A percentile compares a stretch with the other conserved stretches of the same genome.
These are phyloP conservation scores for Napeogenes inachia DNA, from an alignment of 2,888 invertebrate genomes.

Conservation along the genomic window DNA sequence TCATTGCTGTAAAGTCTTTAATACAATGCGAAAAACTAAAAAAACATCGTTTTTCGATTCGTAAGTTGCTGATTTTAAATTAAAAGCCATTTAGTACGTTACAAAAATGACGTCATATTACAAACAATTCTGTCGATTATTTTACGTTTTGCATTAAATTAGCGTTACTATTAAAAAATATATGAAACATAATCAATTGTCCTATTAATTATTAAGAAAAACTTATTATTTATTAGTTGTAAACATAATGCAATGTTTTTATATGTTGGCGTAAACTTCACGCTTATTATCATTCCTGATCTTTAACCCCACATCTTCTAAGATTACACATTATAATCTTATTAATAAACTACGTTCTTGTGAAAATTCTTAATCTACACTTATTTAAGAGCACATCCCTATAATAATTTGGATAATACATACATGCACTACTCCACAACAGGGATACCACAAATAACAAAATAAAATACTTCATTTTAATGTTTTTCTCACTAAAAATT, in stretches of 20 bases:
- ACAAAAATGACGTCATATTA: too few species aligned
- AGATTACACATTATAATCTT: neutral
- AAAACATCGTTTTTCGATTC: too few species aligned
- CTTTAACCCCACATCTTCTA: neutral
- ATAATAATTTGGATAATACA: slow-evolving; percentile 8
- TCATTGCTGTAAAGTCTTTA: too few species aligned
- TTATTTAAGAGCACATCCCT: too few species aligned
- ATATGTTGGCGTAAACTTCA: too few species aligned
- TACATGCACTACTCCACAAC: slow-evolving; percentile 25
- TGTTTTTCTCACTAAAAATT: slow-evolving; percentile 12
- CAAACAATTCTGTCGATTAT: too few species aligned
- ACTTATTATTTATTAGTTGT: neutral
- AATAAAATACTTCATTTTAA: slow-evolving; percentile 29
- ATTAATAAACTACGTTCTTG: neutral
- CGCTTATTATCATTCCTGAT: neutral
- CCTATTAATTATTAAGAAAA: neutral
- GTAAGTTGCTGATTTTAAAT: too few species aligned
- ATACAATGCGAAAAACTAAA: too few species aligned
- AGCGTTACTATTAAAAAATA: too few species aligned
- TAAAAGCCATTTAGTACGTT: too few species aligned
- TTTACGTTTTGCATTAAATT: too few species aligned
- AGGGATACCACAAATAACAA: slow-evolving; percentile 19
- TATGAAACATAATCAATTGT: neutral
- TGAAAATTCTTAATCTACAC: too few species aligned
- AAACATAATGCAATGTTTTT: neutral